phyloP scores from a whole-genome alignment of 2,888 invertebrate species.

The Orchestes rusci region DNA sequence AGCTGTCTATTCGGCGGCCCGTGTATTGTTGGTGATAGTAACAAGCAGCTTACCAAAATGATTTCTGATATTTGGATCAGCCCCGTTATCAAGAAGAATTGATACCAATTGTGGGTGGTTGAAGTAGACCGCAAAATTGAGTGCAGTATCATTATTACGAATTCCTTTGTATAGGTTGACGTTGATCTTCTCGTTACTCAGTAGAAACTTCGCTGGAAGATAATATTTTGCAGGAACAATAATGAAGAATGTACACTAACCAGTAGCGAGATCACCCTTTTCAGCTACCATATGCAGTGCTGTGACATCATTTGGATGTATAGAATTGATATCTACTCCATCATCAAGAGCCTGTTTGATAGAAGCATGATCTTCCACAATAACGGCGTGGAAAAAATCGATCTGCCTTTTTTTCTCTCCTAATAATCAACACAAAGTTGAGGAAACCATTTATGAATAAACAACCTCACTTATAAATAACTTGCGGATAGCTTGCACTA shows the following conservation, averaged over 20 bases:
- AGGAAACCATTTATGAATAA: too few relatives aligned
- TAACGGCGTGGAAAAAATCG: slow-evolving; percentile 19
- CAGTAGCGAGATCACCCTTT: slow-evolving; percentile 22
- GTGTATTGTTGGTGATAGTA: too few relatives aligned
- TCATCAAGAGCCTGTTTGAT: slow-evolving; percentile 18
- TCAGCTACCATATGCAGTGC: slow-evolving; percentile 28
- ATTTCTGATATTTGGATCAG: slow-evolving; percentile 26
- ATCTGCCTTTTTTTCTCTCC: slow-evolving; percentile 6
- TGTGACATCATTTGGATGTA: slow-evolving; percentile 12
- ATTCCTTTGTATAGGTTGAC: neutral
- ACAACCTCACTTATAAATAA: too few relatives aligned
- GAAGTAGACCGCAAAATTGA: slow-evolving; percentile 8
- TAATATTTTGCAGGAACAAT: slow-evolving; percentile 6
- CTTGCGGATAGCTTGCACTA: too few relatives aligned
- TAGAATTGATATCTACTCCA: slow-evolving; percentile 24
- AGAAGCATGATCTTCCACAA: slow-evolving; percentile 13
- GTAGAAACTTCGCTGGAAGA: neutral
- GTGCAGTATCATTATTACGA: slow-evolving; percentile 10
- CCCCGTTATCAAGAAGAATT: too few relatives aligned
- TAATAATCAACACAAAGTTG: too few relatives aligned
- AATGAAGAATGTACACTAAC: too few relatives aligned
- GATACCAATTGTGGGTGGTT: too few relatives aligned
- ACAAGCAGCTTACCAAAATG: slow-evolving; percentile 20
- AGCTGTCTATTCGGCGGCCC: neutral
- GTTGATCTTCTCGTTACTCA: slow-evolving; percentile 4